These are phyloP conservation scores for Orestias chungarensis DNA, from an alignment of 2,797 vertebrate genomes.

Conservation along the genomic window DNA sequence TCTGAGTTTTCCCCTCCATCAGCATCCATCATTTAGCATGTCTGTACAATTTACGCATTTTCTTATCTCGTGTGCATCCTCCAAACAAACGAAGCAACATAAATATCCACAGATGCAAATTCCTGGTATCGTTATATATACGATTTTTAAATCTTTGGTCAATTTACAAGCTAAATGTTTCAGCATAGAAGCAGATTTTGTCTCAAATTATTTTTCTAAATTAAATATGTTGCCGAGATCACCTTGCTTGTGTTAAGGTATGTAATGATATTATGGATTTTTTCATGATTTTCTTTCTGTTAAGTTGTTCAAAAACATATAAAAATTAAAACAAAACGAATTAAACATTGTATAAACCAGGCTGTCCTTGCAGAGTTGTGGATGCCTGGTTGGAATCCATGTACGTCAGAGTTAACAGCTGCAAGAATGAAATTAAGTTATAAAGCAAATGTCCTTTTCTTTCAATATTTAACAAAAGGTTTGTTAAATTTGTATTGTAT, in stretches of 20 bases:
- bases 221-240: too few species aligned
- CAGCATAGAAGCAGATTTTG: background rate
- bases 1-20: conserved; percentile 20
- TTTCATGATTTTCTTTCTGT: background rate
- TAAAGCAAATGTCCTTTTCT: background rate
- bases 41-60: conserved; percentile 10
- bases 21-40: background rate
- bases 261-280: background rate
- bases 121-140: background rate
- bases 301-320: too few species aligned
- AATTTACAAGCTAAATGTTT: background rate
- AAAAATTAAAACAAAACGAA: too few species aligned
- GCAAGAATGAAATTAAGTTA: background rate
- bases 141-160: too few species aligned
- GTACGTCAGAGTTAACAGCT: background rate
- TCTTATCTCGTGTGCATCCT: conserved; percentile 8
- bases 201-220: background rate
- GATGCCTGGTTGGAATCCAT: background rate
- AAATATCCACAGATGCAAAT: background rate
- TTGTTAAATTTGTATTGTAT: background rate
- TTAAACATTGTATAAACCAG: too few species aligned
- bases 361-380: too few species aligned
- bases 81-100: conserved; percentile 9
- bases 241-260: background rate
- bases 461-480: too few species aligned